Evolutionary conservation across 2,888 invertebrate genomes (phyloP).

Genomic region (Trachelus iudaicus): DNA sequence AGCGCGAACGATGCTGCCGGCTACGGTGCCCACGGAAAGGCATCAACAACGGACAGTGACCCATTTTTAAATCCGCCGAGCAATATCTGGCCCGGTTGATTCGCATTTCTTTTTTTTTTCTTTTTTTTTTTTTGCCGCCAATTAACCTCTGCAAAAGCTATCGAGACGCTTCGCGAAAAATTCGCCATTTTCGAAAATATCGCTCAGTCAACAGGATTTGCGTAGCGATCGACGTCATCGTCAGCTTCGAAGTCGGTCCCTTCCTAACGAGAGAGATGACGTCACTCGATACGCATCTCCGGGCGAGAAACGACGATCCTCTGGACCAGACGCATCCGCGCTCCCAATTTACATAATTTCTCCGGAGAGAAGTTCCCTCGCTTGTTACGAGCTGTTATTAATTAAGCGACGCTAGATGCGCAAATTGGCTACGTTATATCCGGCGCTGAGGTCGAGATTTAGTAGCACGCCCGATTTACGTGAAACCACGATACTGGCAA

Average conservation of each 20-base stretch:
- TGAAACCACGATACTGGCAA: neutral
- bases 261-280: constrained; percentile 24
- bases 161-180: neutral
- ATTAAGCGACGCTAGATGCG: neutral
- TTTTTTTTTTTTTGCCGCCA: too few relatives aligned
- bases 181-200: neutral
- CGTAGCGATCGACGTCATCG: neutral
- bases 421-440: neutral
- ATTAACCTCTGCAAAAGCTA: neutral
- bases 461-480: neutral
- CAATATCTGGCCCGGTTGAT: neutral
- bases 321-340: constrained; percentile 19
- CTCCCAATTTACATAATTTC: constrained; percentile 25
- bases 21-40: neutral
- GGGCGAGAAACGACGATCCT: neutral
- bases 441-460: neutral
- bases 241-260: neutral
- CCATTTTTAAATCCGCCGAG: neutral
- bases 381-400: constrained; percentile 18
- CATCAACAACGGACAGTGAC: neutral
- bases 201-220: neutral
- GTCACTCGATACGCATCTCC: constrained; percentile 19
- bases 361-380: constrained; percentile 14
- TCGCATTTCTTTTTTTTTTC: neutral
- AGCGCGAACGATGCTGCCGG: neutral